Conservation (phyloP, 92 coral and sea anemone genomes). For the Epizoanthus stellaris region DNA sequence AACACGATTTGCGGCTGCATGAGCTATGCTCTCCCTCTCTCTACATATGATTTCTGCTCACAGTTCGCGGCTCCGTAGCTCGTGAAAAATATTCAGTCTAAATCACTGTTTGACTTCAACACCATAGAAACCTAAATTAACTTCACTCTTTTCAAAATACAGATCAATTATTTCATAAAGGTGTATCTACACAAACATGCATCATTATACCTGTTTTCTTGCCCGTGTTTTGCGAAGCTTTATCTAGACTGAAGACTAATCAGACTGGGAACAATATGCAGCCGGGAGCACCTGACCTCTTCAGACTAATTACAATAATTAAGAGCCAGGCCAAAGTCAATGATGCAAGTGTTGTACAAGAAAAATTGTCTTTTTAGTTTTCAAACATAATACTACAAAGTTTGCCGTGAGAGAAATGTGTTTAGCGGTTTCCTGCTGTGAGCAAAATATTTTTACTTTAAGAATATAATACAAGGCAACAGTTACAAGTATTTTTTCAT, state of each 20-base stretch:
- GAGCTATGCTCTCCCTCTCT: neutral
- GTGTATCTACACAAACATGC: neutral
- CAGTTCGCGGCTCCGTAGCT: neutral
- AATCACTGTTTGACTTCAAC: neutral
- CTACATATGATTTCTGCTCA: neutral
- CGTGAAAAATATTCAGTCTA: neutral
- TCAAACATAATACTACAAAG: too few species aligned
- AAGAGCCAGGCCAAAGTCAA: slow-evolving; percentile 12
- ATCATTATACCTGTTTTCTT: slow-evolving; percentile 10
- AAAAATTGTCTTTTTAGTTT: neutral
- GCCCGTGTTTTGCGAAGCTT: neutral
- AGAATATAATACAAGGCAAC: neutral
- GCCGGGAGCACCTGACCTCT: slow-evolving; percentile 3
- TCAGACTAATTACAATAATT: neutral
- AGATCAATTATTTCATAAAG: slow-evolving; percentile 5
- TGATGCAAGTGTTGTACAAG: neutral
- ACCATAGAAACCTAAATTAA: neutral
- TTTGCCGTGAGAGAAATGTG: neutral
- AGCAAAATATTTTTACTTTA: neutral
- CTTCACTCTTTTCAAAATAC: slow-evolving; percentile 22
- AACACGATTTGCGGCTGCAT: neutral
- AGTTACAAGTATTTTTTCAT: slow-evolving; percentile 24
- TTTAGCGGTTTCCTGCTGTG: slow-evolving; percentile 22
- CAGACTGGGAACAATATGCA: neutral
- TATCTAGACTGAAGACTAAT: neutral